Evolutionary conservation across 2,797 vertebrate genomes (phyloP).

Genomic region (Sebastes itinus): DNA sequence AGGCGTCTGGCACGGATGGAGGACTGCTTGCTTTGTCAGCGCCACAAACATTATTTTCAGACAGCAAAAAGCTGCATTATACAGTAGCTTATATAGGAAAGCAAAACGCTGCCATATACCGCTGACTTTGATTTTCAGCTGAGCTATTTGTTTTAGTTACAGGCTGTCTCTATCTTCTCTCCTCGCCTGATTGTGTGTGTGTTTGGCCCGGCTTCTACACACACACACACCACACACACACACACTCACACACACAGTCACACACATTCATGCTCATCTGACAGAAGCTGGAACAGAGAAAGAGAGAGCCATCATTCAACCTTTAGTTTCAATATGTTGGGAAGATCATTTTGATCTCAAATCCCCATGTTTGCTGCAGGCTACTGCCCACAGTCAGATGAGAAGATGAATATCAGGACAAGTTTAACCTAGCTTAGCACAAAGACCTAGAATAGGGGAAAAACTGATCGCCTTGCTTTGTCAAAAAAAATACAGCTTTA

Average conservation of each 20-base stretch:
- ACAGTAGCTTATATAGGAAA: conserved; percentile 20
- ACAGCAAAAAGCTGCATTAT: conserved; percentile 35
- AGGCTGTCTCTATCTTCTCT: background rate
- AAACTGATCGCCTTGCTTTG: no score
- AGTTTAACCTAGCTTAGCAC: background rate
- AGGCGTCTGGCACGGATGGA: conserved; percentile 21
- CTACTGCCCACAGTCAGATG: background rate
- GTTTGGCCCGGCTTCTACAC: background rate
- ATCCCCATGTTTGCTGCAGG: background rate
- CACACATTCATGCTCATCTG: background rate
- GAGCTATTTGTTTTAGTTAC: conserved; percentile 45
- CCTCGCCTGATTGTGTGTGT: background rate
- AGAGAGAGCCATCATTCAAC: background rate
- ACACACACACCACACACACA: background rate
- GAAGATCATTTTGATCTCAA: background rate
- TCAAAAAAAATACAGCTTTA: no score
- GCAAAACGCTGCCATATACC: conserved; percentile 12
- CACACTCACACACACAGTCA: background rate
- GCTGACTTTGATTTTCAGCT: conserved; percentile 47
- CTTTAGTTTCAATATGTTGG: background rate
- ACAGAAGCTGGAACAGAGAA: background rate
- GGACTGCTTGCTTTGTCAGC: conserved; percentile 45
- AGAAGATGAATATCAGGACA: no score
- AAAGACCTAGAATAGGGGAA: background rate
- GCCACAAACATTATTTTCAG: conserved; percentile 28